phyloP scores from a whole-genome alignment of 1,140 invertebrate genomes.

The Caenorhabditis briggsae region DNA sequence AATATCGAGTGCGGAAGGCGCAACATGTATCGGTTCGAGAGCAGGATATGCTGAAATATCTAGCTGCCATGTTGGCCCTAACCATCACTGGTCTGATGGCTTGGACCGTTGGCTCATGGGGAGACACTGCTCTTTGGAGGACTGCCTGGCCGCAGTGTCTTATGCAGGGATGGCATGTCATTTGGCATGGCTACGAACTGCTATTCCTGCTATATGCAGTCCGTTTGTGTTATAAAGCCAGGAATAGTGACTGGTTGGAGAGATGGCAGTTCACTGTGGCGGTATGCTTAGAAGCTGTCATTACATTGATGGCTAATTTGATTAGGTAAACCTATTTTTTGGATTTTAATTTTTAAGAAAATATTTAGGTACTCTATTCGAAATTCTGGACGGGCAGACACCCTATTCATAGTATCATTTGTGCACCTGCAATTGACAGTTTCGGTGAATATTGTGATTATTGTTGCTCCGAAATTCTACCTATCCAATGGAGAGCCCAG shows the following conservation, averaged over 20 bases:
- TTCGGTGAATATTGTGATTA: slow-evolving; percentile 75
- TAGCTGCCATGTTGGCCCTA: slow-evolving; percentile 89
- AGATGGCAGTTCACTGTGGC: slow-evolving; percentile 84
- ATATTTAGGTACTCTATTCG: slow-evolving; percentile 68
- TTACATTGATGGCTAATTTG: slow-evolving; percentile 84
- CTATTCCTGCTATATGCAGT: slow-evolving; percentile 87
- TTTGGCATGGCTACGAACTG: slow-evolving; percentile 79
- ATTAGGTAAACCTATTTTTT: slow-evolving; percentile 79
- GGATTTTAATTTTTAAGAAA: too few relatives aligned
- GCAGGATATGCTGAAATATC: slow-evolving; percentile 87
- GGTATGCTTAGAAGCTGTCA: slow-evolving; percentile 84
- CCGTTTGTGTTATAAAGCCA: slow-evolving; percentile 87
- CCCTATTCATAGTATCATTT: slow-evolving; percentile 71
- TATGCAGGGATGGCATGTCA: slow-evolving; percentile 70
- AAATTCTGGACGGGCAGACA: slow-evolving; percentile 68
- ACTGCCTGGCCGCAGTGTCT: slow-evolving; percentile 76
- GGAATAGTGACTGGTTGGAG: slow-evolving; percentile 85
- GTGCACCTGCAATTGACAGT: slow-evolving; percentile 77
- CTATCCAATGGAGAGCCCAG: slow-evolving; percentile 71
- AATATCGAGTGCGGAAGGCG: slow-evolving; percentile 87
- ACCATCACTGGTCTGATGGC: slow-evolving; percentile 81
- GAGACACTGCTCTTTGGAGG: slow-evolving; percentile 69
- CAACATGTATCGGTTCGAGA: slow-evolving; percentile 89
- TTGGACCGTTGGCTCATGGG: slow-evolving; percentile 74
- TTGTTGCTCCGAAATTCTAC: slow-evolving; percentile 69